Evolutionary conservation across 2,113 vertebrate species (phyloP).

Genomic region (Arvicanthis niloticus): DNA sequence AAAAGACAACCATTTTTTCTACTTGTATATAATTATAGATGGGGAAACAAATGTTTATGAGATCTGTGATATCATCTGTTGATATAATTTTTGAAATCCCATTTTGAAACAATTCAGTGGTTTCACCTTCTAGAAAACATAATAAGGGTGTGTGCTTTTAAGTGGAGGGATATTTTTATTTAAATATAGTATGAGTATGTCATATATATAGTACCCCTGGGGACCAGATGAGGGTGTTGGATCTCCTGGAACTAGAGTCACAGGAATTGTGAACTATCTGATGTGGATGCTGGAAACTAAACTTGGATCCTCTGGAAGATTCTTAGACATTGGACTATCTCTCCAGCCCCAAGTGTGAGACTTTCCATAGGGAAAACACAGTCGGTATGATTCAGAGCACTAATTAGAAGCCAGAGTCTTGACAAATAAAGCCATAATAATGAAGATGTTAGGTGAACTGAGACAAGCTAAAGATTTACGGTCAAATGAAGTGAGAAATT

Average conservation of each 20-base stretch:
- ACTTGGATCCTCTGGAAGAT: neutral
- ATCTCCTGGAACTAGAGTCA: neutral
- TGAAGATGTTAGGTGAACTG: neutral
- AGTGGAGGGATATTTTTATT: neutral
- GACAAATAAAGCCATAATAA: neutral
- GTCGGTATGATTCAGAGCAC: neutral
- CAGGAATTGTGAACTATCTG: neutral
- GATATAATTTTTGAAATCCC: conserved; percentile 53
- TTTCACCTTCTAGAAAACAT: conserved; percentile 32
- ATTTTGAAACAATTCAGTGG: neutral
- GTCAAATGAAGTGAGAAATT: neutral
- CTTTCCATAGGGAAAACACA: neutral
- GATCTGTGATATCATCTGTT: neutral
- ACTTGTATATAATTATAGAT: neutral
- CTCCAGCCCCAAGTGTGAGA: neutral
- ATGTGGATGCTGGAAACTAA: neutral
- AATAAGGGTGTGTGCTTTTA: neutral
- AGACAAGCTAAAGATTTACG: conserved; percentile 43
- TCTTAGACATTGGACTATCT: neutral
- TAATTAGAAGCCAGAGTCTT: neutral
- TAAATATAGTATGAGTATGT: neutral
- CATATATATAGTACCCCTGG: neutral
- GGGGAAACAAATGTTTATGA: neutral
- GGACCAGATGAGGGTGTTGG: neutral
- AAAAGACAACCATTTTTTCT: neutral